Evolutionary conservation across 2,888 invertebrate species (phyloP), one percentile per base, ranked within the genome.

Genomic region (Cheiracanthium punctorium): DNA sequence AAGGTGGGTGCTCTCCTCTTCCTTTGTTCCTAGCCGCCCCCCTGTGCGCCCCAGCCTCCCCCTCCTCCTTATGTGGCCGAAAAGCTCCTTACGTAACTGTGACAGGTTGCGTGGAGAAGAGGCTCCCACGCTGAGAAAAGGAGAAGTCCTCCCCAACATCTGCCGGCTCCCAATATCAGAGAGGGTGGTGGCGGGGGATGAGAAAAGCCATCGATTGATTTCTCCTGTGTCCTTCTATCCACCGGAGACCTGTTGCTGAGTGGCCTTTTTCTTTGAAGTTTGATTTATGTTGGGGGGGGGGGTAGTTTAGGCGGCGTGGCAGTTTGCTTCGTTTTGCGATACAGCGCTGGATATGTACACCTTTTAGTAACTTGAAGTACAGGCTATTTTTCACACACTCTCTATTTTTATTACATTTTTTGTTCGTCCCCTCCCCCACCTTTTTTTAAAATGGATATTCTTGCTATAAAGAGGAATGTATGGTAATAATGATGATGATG

Each of bases 21-120:
- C 12, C 67, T 76, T 84, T 84, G 82, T 84, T 84, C 79, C 84
- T 74, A 73, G 79, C 84, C 74, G n/a, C n/a, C 84, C 84, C 84
- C 84, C 84, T 70, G 79, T 70, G n/a, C n/a, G n/a, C n/a, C n/a
- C n/a, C n/a, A 77, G 52, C 77, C 77, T 73, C 82, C 84, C 79
- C 58, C 79, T 79, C 72, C 65, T 73, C 43, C 74, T 69, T 81
- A 75, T 75, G 75, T 71, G 80, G 58, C 52, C 33, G 52, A 17
- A 65, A 37, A 37, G 37, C 70, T 67, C 64, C 80, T 82, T 84
- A 70, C 84, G 84, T 69, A 85, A 85, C 84, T 85, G 84, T 85
- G 84, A 79, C 84, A 85, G 84, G 84, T 85, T 85, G 79, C 58
- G 75, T 28, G 32, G 52, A 65, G 74, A 81, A 82, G 76, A 76